Evolutionary conservation across 2,797 vertebrate genomes (phyloP).

Genomic region (Falco biarmicus): DNA sequence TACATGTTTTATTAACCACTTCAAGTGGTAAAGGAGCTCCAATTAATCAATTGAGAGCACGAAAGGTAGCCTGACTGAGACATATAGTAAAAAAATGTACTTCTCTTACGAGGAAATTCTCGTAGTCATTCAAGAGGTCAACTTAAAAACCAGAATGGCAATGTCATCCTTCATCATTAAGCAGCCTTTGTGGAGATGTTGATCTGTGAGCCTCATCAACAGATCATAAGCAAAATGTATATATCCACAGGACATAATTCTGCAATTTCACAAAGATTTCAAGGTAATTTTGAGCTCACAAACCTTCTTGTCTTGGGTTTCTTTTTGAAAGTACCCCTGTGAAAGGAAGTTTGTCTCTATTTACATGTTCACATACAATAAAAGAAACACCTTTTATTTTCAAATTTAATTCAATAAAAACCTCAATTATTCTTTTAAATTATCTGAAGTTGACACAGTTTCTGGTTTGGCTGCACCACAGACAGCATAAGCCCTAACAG

Average conservation of each 20-base stretch:
- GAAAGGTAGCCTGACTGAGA: neutral
- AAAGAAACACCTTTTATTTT: neutral
- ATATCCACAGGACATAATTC: neutral
- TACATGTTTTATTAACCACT: constrained; percentile 13
- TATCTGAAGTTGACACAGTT: neutral
- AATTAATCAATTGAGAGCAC: neutral
- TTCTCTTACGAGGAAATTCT: neutral
- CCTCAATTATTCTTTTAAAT: neutral
- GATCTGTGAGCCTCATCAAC: neutral
- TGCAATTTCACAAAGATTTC: neutral
- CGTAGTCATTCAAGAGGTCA: neutral
- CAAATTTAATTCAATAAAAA: neutral
- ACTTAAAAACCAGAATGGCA: neutral
- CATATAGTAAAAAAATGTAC: neutral
- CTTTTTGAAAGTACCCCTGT: neutral
- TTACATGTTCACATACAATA: neutral
- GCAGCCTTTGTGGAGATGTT: neutral
- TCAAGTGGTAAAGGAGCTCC: neutral
- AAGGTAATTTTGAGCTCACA: neutral
- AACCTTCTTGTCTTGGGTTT: neutral
- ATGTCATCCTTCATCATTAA: neutral
- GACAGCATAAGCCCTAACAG: neutral
- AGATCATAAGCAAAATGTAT: neutral
- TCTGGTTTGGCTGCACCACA: neutral
- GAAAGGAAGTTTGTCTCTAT: neutral